Evolutionary conservation across 2,113 vertebrate genomes (phyloP).

Genomic region (Columba janthina): DNA sequence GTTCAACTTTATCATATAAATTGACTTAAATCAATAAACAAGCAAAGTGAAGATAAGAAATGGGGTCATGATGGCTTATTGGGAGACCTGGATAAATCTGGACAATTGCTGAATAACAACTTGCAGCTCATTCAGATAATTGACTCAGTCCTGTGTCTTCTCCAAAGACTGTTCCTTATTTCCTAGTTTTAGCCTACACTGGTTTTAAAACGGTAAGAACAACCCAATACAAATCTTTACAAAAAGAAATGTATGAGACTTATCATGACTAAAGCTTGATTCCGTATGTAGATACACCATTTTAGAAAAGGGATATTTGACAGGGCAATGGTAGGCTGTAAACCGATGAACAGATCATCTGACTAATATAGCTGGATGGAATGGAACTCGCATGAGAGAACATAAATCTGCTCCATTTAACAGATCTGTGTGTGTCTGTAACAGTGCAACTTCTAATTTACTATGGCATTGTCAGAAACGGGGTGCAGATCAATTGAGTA

Average conservation of each 20-base stretch:
- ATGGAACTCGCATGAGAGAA: constrained; percentile 27
- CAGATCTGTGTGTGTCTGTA: not conserved
- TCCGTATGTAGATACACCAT: not conserved
- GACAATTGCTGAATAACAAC: not conserved
- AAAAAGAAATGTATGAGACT: not conserved
- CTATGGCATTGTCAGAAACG: not conserved
- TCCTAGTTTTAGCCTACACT: not conserved
- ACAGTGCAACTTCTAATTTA: not conserved
- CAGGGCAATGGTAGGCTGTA: not conserved
- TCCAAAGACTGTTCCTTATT: not conserved
- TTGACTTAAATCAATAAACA: not conserved
- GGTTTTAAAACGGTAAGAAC: not conserved
- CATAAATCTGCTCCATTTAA: constrained; percentile 46
- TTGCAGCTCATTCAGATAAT: not conserved
- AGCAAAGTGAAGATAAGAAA: not conserved
- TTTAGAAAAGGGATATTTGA: not conserved
- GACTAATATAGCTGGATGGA: constrained; percentile 2
- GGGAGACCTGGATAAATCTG: not conserved
- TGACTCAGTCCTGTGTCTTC: not conserved
- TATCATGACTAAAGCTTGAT: not conserved
- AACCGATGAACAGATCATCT: constrained; percentile 9
- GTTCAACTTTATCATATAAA: not conserved
- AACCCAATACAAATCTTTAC: not conserved
- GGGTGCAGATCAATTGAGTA: not conserved
- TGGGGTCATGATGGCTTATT: not conserved